These are phyloP conservation scores for Drosophila neocordata DNA, from an alignment of 1,140 invertebrate species.

Conservation along the genomic window DNA sequence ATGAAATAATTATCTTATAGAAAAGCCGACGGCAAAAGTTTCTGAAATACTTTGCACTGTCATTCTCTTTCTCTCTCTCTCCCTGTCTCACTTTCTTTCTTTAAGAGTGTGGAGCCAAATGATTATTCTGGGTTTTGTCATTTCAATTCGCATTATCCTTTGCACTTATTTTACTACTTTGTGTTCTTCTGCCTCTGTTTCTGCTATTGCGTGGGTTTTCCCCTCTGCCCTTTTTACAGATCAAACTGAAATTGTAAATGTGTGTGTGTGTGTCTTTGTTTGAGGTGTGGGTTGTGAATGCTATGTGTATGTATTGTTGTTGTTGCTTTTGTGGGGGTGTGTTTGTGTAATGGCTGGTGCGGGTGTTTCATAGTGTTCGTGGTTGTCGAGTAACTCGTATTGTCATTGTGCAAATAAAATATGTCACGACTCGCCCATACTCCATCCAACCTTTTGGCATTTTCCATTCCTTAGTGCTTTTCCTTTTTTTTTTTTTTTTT, in stretches of 20 bases:
- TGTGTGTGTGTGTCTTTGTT: slow-evolving; percentile 18
- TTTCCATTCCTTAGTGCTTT: slow-evolving; percentile 18
- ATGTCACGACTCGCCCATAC: slow-evolving; percentile 79
- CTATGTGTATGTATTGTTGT: slow-evolving; percentile 32
- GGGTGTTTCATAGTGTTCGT: slow-evolving; percentile 46
- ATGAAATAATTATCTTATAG: neutral
- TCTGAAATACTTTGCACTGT: neutral
- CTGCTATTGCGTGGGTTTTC: slow-evolving; percentile 42
- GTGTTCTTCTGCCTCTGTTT: slow-evolving; percentile 21
- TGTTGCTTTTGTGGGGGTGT: slow-evolving; percentile 14
- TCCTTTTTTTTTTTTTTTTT: too few relatives aligned
- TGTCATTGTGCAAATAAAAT: slow-evolving; percentile 82
- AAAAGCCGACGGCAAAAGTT: slow-evolving; percentile 44
- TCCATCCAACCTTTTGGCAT: slow-evolving; percentile 19
- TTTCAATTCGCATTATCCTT: slow-evolving; percentile 82
- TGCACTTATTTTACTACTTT: slow-evolving; percentile 81
- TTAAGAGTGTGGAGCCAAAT: slow-evolving; percentile 69
- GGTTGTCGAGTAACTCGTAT: slow-evolving; percentile 71
- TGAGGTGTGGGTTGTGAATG: slow-evolving; percentile 7
- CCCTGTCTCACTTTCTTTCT: neutral
- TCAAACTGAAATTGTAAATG: slow-evolving; percentile 42
- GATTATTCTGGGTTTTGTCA: slow-evolving; percentile 82
- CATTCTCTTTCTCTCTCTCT: neutral
- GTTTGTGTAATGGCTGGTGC: slow-evolving; percentile 14
- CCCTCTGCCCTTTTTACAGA: slow-evolving; percentile 5